Percentiles rank a stretch among this genome's conserved stretches.
phyloP scores from a whole-genome alignment of 2,113 vertebrate species.

The Nansenia antarctica region DNA sequence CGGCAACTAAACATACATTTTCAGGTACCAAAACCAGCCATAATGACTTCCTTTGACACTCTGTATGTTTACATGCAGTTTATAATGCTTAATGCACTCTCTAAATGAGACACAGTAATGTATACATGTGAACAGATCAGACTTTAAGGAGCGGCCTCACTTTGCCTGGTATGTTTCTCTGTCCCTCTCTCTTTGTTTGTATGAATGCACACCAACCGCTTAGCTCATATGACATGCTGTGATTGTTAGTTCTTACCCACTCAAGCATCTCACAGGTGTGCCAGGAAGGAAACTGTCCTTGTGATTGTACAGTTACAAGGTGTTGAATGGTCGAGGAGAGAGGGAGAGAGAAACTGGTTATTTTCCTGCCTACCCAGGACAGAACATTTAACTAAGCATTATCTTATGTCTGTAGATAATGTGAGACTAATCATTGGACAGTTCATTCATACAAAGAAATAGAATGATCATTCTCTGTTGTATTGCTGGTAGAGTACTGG shows the following conservation, averaged over 20 bases:
- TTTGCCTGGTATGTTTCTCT: neutral
- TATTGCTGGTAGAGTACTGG: too few relatives aligned
- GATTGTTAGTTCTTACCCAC: neutral
- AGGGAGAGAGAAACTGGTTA: too few relatives aligned
- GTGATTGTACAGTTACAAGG: neutral
- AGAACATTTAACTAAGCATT: neutral
- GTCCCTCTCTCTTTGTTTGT: neutral
- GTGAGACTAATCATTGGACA: neutral
- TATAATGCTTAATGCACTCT: neutral
- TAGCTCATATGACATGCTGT: neutral
- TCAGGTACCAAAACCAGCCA: neutral
- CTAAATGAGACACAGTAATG: neutral
- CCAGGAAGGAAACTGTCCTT: neutral
- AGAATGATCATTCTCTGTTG: too few relatives aligned
- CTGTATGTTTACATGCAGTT: neutral
- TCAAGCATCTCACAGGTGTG: neutral
- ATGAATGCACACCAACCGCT: constrained; percentile 22
- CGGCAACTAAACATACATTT: too few relatives aligned
- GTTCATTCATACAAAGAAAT: too few relatives aligned
- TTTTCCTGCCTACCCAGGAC: neutral
- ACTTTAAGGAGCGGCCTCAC: neutral
- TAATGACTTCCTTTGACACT: neutral
- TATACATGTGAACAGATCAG: neutral
- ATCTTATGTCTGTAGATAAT: neutral
- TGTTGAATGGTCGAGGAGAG: too few relatives aligned